Evolutionary conservation across 2,888 invertebrate species (phyloP), one percentile per base, ranked within the genome.

Genomic region (Drosophila kokeensis): DNA sequence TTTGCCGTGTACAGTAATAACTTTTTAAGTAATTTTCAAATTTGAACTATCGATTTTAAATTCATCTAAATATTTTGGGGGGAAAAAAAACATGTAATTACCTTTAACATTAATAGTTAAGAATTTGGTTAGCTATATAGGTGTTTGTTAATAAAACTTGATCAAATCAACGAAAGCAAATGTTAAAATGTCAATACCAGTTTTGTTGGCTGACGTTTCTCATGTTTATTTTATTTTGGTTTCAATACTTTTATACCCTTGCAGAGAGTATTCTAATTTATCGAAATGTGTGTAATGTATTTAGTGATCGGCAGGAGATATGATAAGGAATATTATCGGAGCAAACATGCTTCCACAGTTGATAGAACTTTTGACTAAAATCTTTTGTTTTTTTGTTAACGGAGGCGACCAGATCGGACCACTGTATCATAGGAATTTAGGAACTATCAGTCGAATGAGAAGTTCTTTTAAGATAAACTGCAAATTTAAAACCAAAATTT

Each of bases 91-190:
- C 1, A 63, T 57, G 13, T 11, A 29, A 49, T 27, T 70, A 57
- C 58, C 45, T 58, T 64, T 58, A 61, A 60, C 63, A 30, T 63
- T 76, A 32, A 57, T 65, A 55, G 52, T 55, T 72, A 60, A 55
- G 69, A 83, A 83, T 83, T 86, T 64, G 77, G 58, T 85, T 80
- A 83, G 58, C 80, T 85, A 79, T 65, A 66, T 55, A 65, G 13
- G 4, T 73, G 40, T 59, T 59, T 61, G 29, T 40, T 36, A 59
- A 32, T 62, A 54, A 32, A 53, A 63, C 21, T 27, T 61, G 57
- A 62, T 72, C 24, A 64, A 66, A 38, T 48, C 38, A 54, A 57
- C 54, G 5, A 61, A 81, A 68, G 27, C 62, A 62, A 36, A 50
- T 72, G 45, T 29, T 4, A 60, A 76, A 61, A 64, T 62, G n/a